phyloP scores from a whole-genome alignment of 92 coral and sea anemone genomes.

The Meandrina meandrites region DNA sequence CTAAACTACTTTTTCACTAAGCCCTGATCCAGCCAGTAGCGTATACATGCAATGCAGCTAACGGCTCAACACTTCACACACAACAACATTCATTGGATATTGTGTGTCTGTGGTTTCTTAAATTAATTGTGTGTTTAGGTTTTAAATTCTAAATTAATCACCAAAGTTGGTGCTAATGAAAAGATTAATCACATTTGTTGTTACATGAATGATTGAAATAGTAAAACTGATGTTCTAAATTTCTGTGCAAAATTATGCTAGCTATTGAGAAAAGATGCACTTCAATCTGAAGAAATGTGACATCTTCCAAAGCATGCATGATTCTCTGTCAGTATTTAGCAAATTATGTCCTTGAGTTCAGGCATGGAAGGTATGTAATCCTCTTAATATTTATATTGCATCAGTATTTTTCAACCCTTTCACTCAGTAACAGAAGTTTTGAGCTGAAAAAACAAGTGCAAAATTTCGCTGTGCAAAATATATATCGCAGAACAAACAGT shows the following conservation, averaged over 20 bases:
- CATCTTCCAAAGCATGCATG: not conserved
- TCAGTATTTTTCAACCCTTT: not conserved
- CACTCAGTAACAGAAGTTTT: not conserved
- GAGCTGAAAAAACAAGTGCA: not conserved
- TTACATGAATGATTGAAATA: no score
- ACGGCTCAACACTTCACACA: no score
- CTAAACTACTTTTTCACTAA: no score
- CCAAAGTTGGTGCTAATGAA: not conserved
- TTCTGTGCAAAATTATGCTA: no score
- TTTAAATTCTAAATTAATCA: no score
- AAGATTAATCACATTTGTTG: no score
- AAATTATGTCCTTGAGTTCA: not conserved
- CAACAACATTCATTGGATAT: no score
- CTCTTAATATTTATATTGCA: slow-evolving; percentile 34
- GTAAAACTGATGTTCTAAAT: no score
- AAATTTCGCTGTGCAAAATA: not conserved
- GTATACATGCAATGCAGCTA: no score
- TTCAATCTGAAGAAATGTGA: not conserved
- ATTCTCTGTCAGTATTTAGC: not conserved
- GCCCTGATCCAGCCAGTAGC: no score
- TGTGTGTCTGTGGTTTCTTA: no score
- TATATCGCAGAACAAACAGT: not conserved
- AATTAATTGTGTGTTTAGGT: no score
- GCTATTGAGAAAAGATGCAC: not conserved
- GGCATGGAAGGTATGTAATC: slow-evolving; percentile 39